These are phyloP conservation scores for Tetranychus truncatus DNA, from an alignment of 2,888 invertebrate genomes.

Conservation along the genomic window DNA sequence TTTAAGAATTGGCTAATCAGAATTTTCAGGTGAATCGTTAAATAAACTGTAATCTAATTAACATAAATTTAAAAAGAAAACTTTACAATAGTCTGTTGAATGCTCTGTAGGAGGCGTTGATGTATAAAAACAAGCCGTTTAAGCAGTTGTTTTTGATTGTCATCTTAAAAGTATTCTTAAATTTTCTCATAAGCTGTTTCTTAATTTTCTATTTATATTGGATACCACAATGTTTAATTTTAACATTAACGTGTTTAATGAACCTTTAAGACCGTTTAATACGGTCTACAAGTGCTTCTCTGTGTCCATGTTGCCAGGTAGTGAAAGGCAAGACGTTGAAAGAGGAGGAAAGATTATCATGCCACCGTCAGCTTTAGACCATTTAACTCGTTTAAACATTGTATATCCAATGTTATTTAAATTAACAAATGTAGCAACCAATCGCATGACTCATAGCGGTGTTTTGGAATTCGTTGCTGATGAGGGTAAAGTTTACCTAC, in stretches of 20 bases:
- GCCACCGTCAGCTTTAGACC: conserved; percentile 89
- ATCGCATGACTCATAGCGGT: conserved; percentile 75
- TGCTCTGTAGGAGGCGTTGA: too few relatives aligned
- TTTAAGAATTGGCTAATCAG: too few relatives aligned
- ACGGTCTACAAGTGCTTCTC: conserved; percentile 70
- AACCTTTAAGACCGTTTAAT: conserved; percentile 30
- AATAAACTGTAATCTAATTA: too few relatives aligned
- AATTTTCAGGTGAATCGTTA: too few relatives aligned
- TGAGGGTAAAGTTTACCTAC: conserved; percentile 89
- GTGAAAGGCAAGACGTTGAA: conserved; percentile 81
- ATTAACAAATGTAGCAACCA: conserved; percentile 58
- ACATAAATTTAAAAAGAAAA: too few relatives aligned
- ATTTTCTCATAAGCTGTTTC: too few relatives aligned
- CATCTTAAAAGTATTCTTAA: too few relatives aligned
- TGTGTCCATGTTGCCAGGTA: conserved; percentile 82
- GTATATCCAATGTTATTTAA: conserved; percentile 98
- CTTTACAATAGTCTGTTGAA: too few relatives aligned
- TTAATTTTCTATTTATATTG: too few relatives aligned
- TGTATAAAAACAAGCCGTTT: too few relatives aligned
- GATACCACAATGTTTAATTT: not conserved
- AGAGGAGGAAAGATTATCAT: conserved; percentile 94
- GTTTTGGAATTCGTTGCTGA: conserved; percentile 97
- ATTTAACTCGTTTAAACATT: conserved; percentile 74
- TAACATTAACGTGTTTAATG: conserved; percentile 4
- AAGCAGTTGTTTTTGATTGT: too few relatives aligned